Evolutionary conservation across 2,797 vertebrate genomes (phyloP).

Genomic region (Molossus alvarezi): DNA sequence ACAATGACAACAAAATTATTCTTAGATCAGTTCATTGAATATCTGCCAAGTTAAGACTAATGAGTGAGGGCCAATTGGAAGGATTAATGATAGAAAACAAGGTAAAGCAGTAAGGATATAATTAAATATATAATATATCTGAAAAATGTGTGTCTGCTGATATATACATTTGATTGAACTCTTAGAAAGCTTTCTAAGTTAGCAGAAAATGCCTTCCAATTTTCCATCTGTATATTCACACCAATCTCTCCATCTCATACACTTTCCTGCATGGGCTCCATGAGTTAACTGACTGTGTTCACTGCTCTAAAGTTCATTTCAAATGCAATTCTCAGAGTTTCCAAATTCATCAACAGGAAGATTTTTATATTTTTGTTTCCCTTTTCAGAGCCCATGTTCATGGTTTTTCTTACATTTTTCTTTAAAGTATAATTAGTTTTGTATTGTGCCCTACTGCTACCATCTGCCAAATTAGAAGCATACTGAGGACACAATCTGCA

Average conservation of each 20-base stretch:
- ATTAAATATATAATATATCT: background rate
- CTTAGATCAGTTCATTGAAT: conserved; percentile 51
- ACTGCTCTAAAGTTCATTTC: background rate
- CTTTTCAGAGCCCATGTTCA: background rate
- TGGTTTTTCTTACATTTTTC: conserved; percentile 16
- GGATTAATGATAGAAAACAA: conserved; percentile 51
- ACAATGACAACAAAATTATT: conserved; percentile 35
- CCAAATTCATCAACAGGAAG: background rate
- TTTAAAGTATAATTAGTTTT: conserved; percentile 22
- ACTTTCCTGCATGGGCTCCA: background rate
- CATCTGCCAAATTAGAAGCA: conserved; percentile 13
- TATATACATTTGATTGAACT: background rate
- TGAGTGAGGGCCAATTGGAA: conserved; percentile 34
- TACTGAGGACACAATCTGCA: background rate
- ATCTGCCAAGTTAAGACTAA: background rate
- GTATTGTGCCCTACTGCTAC: background rate
- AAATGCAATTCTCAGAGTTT: conserved; percentile 42
- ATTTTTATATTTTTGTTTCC: conserved; percentile 27
- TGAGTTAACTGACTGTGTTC: background rate
- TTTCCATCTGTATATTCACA: background rate
- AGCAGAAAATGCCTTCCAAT: background rate
- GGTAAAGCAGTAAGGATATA: background rate
- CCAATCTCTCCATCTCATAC: background rate
- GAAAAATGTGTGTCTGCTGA: background rate
- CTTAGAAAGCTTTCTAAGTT: background rate